Evolutionary conservation across 2,888 invertebrate species (phyloP), one percentile per base, ranked within the genome.

Genomic region (Drosophila kambysellisi): DNA sequence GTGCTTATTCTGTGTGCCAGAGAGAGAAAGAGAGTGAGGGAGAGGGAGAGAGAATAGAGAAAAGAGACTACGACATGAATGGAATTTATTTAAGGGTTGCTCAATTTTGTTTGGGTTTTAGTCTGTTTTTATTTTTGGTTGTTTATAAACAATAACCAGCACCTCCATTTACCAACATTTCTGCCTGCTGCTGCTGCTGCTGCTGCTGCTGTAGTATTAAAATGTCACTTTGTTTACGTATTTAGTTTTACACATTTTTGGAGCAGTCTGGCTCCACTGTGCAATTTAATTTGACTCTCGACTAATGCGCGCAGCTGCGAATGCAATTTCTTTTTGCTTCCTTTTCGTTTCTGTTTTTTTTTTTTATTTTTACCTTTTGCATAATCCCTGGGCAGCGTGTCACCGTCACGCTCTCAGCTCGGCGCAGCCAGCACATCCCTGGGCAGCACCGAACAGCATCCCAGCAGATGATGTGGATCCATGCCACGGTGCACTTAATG

Each of bases 401-500:
- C 89, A 80, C 67, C 89, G 83, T 90, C 85, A 90, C 85, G 85
- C 90, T 83, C 90, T 86, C 81, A 72, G 73, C 68, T 39, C 54
- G n/a, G 17, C 25, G 12, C 37, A 54, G 17, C 37, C 25, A 29
- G 25, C 20, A 48, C 29, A 48, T 25, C 48, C 15, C 46, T 20
- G 46, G 20, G 15, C 17, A 35, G 35, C 53, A 54, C 29, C 29
- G 48, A 41, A 5, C 56, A 39, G 30, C 37, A 70, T 56, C 59
- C 60, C 35, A 37, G 50, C 66, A 59, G 67, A 67, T 75, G 70
- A 64, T 64, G 56, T 53, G 52, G 69, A 69, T 60, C 57, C 56
- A 33, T n/a, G 46, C 32, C 33, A 46, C 46, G 15, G 20, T 37
- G 30, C 48, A 29, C 15, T 60, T 12, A 46, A 32, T 25, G 32